Conservation (phyloP, 2,113 vertebrate genomes). For the Ginglymostoma cirratum region DNA sequence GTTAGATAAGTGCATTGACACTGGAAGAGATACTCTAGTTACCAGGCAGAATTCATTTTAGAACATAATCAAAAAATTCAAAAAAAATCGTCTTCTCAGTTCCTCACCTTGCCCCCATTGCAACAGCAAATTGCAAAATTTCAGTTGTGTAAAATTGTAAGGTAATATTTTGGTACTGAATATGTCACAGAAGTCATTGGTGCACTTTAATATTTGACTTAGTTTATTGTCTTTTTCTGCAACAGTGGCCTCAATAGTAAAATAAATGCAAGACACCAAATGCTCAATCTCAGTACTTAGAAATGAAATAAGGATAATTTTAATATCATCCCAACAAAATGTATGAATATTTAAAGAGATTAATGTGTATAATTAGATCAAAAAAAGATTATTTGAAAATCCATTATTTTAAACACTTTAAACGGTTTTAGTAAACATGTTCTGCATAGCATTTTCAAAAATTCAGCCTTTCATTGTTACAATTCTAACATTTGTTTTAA, state of each 20-base stretch:
- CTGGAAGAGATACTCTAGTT: too few species aligned
- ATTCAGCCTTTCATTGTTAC: neutral
- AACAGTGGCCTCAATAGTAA: neutral
- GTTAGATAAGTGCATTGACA: too few species aligned
- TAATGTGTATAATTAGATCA: neutral
- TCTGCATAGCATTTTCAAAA: neutral
- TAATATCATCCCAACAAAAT: neutral
- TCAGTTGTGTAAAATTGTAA: neutral
- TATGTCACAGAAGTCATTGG: neutral
- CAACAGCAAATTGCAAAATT: neutral
- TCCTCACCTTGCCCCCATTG: neutral
- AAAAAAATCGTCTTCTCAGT: neutral
- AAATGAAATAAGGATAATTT: neutral
- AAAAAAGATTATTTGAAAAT: neutral
- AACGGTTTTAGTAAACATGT: neutral
- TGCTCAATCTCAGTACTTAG: neutral
- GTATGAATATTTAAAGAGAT: neutral
- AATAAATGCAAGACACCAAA: neutral
- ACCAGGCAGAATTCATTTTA: neutral
- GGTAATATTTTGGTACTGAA: too few species aligned
- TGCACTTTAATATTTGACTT: neutral
- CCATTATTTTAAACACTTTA: too few species aligned
- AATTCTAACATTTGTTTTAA: neutral
- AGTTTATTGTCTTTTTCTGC: neutral
- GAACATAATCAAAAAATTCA: neutral